Conservation (phyloP, 2,113 vertebrate genomes). For the Lasiurus borealis region DNA sequence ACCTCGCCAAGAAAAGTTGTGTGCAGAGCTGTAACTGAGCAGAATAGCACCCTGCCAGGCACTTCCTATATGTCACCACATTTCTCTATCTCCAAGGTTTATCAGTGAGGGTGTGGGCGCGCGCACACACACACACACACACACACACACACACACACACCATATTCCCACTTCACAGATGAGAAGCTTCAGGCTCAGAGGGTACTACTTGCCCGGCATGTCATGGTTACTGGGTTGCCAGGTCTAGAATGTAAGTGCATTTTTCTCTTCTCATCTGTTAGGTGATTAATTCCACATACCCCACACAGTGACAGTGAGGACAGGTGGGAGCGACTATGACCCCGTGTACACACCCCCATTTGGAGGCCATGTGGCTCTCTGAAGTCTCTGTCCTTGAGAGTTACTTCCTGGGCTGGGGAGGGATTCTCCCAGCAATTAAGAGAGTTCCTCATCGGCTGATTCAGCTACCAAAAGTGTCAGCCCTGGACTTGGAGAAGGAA, state of each 20-base stretch:
- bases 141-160: too few species aligned
- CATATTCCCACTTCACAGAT: background rate
- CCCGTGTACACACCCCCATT: background rate
- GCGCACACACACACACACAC: background rate
- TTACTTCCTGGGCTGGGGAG: background rate
- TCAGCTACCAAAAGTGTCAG: constrained; percentile 36
- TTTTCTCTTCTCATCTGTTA: background rate
- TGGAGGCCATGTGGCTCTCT: background rate
- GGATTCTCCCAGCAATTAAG: background rate
- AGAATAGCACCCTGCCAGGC: background rate
- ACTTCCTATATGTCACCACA: background rate
- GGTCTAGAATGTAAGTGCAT: too few species aligned
- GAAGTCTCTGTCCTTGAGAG: background rate
- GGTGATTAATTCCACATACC: background rate
- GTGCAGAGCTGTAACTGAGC: background rate
- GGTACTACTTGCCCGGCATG: background rate
- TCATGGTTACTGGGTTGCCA: background rate
- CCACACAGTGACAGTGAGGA: background rate
- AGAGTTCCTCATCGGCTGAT: background rate
- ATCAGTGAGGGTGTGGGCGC: rapidly evolving
- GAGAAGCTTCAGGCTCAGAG: background rate
- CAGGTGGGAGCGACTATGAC: background rate
- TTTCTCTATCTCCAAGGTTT: background rate
- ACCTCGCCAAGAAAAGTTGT: background rate
- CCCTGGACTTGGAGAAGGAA: constrained; percentile 13